These are phyloP conservation scores for Galaxea fascicularis DNA, from an alignment of 92 coral and sea anemone species.

Conservation along the genomic window DNA sequence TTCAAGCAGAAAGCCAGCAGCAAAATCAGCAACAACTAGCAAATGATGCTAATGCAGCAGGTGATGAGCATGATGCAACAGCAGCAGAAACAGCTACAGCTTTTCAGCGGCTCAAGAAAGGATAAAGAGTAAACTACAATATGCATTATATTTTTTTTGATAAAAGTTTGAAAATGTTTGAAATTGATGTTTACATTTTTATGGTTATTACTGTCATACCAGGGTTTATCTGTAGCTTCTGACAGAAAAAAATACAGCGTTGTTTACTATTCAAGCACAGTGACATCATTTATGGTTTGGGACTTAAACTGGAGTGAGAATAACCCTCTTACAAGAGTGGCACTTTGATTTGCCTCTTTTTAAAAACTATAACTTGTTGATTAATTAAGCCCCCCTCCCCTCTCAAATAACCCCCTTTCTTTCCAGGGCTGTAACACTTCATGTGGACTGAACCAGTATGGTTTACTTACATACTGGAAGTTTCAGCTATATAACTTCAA, in stretches of 20 bases:
- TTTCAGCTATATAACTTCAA: slow-evolving; percentile 1
- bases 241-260: not conserved
- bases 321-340: slow-evolving; percentile 9
- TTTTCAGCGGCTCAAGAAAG: slow-evolving; percentile 40
- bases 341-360: slow-evolving; percentile 10
- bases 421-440: slow-evolving; percentile 3
- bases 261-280: not conserved
- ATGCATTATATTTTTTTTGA: not conserved
- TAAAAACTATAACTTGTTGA: not conserved
- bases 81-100: slow-evolving; percentile 45
- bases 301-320: slow-evolving; percentile 14
- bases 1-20: no score
- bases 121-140: slow-evolving; percentile 38
- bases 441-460: slow-evolving; percentile 7
- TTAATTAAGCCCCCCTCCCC: not conserved
- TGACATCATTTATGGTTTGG: not conserved
- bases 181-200: slow-evolving; percentile 3
- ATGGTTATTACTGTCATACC: slow-evolving; percentile 7
- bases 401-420: not conserved
- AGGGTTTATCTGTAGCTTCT: not conserved
- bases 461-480: slow-evolving; percentile 2
- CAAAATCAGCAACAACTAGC: no score
- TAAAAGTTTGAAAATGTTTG: slow-evolving; percentile 4
- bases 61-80: no score
- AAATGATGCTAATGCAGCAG: no score